A percentile compares a stretch with the other conserved stretches of the same genome.
These are phyloP conservation scores for Chloroceryle amazona DNA, from an alignment of 2,797 vertebrate species.

Conservation along the genomic window DNA sequence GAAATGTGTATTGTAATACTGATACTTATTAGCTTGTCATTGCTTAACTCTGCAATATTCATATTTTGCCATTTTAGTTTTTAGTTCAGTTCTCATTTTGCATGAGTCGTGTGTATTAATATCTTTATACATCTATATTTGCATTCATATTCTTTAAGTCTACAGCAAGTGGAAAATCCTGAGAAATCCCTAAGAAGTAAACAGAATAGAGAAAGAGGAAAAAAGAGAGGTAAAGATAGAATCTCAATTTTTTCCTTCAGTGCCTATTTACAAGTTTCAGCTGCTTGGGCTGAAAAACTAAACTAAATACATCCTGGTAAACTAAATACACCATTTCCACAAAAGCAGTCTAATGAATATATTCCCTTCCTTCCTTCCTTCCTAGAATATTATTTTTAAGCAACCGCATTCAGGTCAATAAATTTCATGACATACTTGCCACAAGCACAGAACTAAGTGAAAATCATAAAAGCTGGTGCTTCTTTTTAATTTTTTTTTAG, in stretches of 20 bases:
- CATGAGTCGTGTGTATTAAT: not conserved
- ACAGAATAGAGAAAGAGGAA: not conserved
- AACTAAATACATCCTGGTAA: not conserved
- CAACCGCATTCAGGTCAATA: not conserved
- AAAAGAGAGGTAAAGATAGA: not conserved
- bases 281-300: not conserved
- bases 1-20: not conserved
- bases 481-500: not conserved
- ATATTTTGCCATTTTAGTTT: not conserved
- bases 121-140: not conserved
- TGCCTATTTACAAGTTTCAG: not conserved
- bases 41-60: not conserved
- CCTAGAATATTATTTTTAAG: not conserved
- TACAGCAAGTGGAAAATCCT: not conserved
- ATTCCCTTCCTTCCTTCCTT: too few relatives aligned
- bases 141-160: not conserved
- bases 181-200: not conserved
- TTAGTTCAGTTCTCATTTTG: not conserved
- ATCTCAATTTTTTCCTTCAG: not conserved
- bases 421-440: not conserved
- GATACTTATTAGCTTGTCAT: not conserved
- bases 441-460: not conserved
- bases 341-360: not conserved
- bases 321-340: not conserved
- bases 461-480: not conserved